These are phyloP conservation scores for Drosophila niveifrons DNA, from an alignment of 2,888 invertebrate genomes.

Conservation along the genomic window DNA sequence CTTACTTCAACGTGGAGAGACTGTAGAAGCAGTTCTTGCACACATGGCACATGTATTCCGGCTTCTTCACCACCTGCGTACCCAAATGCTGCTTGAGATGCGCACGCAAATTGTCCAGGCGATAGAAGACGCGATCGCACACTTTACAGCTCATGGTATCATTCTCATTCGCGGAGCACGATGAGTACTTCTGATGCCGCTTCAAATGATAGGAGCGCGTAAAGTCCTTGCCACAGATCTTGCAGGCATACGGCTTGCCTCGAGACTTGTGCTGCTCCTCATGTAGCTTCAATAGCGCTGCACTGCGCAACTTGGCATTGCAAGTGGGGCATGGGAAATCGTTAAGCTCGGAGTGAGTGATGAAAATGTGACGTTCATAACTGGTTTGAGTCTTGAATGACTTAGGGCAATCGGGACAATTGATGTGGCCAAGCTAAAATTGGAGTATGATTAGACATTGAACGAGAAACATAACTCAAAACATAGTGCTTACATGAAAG, in stretches of 20 bases:
- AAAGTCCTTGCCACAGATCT: constrained; percentile 90
- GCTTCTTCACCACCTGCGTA: constrained; percentile 86
- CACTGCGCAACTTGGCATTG: constrained; percentile 88
- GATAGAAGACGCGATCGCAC: constrained; percentile 84
- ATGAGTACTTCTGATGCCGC: constrained; percentile 83
- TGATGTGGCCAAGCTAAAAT: constrained; percentile 84
- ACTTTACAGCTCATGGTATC: constrained; percentile 84
- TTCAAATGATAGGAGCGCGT: constrained; percentile 91
- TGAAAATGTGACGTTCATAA: constrained; percentile 88
- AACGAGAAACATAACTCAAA: neutral
- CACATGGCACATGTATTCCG: constrained; percentile 88
- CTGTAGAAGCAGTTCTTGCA: constrained; percentile 90
- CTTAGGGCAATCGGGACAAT: constrained; percentile 89
- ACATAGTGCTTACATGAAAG: constrained; percentile 82
- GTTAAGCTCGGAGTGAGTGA: constrained; percentile 89
- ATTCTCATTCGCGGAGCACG: constrained; percentile 81
- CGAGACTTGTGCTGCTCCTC: constrained; percentile 88
- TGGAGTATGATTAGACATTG: neutral
- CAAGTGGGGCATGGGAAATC: constrained; percentile 89
- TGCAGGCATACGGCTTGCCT: constrained; percentile 88
- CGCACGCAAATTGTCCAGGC: constrained; percentile 90
- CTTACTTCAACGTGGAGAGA: constrained; percentile 86
- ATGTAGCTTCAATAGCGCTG: constrained; percentile 88
- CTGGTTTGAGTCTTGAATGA: constrained; percentile 90
- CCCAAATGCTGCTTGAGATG: constrained; percentile 90